A percentile compares a stretch with the other conserved stretches of the same genome.
These are phyloP conservation scores for Euleptes europaea DNA, from an alignment of 2,113 vertebrate genomes.

Conservation along the genomic window DNA sequence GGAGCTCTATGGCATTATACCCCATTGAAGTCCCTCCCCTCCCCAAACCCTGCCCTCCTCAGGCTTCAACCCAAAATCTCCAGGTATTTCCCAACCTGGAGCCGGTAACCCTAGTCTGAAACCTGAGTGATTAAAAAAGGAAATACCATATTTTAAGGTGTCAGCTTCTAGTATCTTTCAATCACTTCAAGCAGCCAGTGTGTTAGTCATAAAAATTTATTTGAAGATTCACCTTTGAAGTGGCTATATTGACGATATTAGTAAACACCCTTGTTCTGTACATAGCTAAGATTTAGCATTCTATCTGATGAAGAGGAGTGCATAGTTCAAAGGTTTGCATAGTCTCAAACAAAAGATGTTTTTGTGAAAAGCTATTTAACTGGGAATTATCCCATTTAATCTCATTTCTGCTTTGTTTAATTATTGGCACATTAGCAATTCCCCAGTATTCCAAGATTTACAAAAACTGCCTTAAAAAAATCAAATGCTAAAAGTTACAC, in stretches of 20 bases:
- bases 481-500: neutral
- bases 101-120: neutral
- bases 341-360: neutral
- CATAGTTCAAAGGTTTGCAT: neutral
- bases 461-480: conserved; percentile 2
- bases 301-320: neutral
- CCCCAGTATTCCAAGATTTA: neutral
- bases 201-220: neutral
- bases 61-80: no score
- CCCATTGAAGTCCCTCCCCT: no score
- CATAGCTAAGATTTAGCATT: neutral
- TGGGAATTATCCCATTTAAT: neutral
- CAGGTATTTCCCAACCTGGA: no score
- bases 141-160: neutral
- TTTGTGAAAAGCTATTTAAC: neutral
- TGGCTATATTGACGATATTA: neutral
- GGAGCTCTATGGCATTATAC: no score
- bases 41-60: no score
- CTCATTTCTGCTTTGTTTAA: neutral
- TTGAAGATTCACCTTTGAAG: neutral
- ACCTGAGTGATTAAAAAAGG: no score
- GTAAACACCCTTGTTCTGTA: neutral
- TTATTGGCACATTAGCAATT: conserved; percentile 19
- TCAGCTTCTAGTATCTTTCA: neutral
- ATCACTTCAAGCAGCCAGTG: neutral